Percentiles rank a stretch among this genome's conserved stretches.
These are phyloP conservation scores for Sternotherus odoratus DNA, from an alignment of 2,797 vertebrate species.

Conservation along the genomic window DNA sequence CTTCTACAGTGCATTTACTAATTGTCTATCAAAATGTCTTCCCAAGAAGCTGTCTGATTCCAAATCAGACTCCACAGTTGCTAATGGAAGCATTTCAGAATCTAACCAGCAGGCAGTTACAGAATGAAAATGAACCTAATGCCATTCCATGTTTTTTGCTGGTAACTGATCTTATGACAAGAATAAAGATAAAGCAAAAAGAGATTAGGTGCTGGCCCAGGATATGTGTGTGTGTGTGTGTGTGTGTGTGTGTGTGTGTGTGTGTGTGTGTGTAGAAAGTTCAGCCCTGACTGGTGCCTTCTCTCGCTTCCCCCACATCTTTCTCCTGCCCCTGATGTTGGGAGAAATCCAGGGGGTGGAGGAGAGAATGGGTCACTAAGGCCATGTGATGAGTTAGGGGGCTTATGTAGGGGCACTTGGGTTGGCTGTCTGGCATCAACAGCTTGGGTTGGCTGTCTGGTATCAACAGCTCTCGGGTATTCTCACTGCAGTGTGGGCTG, in stretches of 20 bases:
- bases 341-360: neutral
- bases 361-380: neutral
- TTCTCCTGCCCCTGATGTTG: neutral
- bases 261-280: neutral
- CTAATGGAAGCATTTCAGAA: constrained; percentile 10
- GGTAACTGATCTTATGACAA: neutral
- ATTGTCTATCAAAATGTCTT: neutral
- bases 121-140: neutral
- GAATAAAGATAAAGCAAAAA: too few species aligned
- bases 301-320: neutral
- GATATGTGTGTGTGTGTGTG: too few species aligned
- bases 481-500: neutral
- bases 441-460: neutral
- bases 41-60: neutral
- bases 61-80: neutral
- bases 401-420: neutral
- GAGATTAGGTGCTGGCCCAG: too few species aligned
- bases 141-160: neutral
- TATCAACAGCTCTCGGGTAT: neutral
- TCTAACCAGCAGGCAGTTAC: neutral
- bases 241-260: too few species aligned
- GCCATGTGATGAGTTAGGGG: accelerated
- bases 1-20: neutral
- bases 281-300: neutral
- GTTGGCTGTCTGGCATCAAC: too few species aligned